Percentiles rank a stretch among this genome's conserved stretches.
Evolutionary conservation across 2,113 vertebrate genomes (phyloP).

Genomic region (Alosa alosa): DNA sequence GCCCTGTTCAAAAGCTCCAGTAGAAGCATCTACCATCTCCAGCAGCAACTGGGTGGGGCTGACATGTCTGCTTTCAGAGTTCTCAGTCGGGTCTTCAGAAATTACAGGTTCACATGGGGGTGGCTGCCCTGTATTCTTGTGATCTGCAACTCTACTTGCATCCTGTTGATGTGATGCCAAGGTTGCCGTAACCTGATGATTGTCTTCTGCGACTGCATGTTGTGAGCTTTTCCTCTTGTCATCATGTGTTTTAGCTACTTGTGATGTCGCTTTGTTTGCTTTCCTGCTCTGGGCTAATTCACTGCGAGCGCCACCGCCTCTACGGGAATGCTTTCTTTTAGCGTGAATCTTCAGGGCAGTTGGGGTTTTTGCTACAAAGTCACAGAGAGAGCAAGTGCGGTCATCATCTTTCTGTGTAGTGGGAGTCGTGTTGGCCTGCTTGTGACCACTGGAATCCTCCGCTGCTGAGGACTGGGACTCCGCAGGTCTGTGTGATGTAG

Average conservation of each 20-base stretch:
- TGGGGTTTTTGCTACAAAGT: constrained; percentile 66
- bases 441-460: neutral
- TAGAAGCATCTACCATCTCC: constrained; percentile 39
- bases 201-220: neutral
- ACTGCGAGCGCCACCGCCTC: constrained; percentile 5
- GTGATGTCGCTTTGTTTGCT: neutral
- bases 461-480: constrained; percentile 1
- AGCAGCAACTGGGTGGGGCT: constrained; percentile 46
- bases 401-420: constrained; percentile 12
- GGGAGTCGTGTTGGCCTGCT: constrained; percentile 23
- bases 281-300: constrained; percentile 19
- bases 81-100: neutral
- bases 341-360: constrained; percentile 72
- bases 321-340: constrained; percentile 59
- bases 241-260: neutral
- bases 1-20: neutral
- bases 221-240: neutral
- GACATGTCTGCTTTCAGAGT: neutral
- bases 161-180: neutral
- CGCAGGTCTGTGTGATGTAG: constrained; percentile 12
- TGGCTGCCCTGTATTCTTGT: neutral
- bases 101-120: neutral
- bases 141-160: neutral
- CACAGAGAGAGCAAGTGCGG: constrained; percentile 58
- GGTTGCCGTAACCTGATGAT: neutral